Percentiles rank a stretch among this genome's conserved stretches.
These are phyloP conservation scores for Drosophila mayri DNA, from an alignment of 1,140 invertebrate genomes.

Conservation along the genomic window DNA sequence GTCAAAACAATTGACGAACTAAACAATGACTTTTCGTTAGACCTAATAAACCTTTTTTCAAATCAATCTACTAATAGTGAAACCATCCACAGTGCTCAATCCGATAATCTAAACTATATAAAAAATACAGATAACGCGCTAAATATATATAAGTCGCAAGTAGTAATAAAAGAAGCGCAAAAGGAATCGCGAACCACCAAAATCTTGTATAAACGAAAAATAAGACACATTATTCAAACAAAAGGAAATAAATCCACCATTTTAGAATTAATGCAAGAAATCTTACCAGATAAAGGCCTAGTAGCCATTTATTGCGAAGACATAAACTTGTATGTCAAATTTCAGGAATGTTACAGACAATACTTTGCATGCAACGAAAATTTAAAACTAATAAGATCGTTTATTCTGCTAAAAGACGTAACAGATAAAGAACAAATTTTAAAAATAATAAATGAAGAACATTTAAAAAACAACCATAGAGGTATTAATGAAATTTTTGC, in stretches of 20 bases:
- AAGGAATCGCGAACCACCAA: background rate
- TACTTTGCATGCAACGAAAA: background rate
- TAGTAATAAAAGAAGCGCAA: too few species aligned
- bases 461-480: conserved; percentile 3
- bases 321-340: background rate
- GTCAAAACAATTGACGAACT: too few species aligned
- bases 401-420: background rate
- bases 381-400: too few species aligned
- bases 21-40: too few species aligned
- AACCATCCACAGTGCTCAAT: too few species aligned
- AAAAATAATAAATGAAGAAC: background rate
- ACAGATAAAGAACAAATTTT: background rate
- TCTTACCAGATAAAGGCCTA: background rate
- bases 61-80: too few species aligned
- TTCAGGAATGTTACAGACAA: background rate
- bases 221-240: background rate
- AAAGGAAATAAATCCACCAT: background rate
- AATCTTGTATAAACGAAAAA: background rate
- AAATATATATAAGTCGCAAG: too few species aligned
- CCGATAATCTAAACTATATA: too few species aligned
- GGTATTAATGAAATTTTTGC: conserved; percentile 6
- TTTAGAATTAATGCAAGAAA: background rate
- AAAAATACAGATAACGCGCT: too few species aligned
- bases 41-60: too few species aligned
- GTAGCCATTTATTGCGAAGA: background rate